Base-by-base conservation (phyloP, 2,888 invertebrate species). In the Caenorhabditis doughertyi region DNA sequence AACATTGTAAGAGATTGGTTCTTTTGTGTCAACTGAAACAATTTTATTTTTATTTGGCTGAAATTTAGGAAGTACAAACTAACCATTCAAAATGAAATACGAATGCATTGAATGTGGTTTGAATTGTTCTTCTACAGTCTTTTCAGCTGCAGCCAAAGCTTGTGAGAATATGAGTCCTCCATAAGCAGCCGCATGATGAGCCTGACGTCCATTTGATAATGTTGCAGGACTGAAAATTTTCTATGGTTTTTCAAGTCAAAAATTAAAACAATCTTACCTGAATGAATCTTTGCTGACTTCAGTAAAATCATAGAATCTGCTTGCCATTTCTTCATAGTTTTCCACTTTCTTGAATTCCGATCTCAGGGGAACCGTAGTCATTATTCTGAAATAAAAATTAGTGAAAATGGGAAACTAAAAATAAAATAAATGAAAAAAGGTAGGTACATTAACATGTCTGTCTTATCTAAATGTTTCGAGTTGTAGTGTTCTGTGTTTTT, bases 1-100 rank as follows among this genome's bases (percentile, higher is more conserved):
- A 39, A 93, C 92, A 49, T 91, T 89, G 84, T 93, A 93, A 51
- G 92, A 83, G 5, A 93, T 91, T 7, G 93, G 92, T 23, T 87
- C 87, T 35, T 90, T 73, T 2, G 89, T 86, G 73, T 88, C 85
- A 7, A 88, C 90, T 90, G 65, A 56, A 84, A 84, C n/a, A n/a
- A n/a, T n/a, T n/a, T n/a, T n/a, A n/a, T n/a, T n/a, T n/a, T n/a
- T n/a, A n/a, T n/a, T n/a, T n/a, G n/a, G n/a, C n/a, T 27, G 23
- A 27, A 27, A 53, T 23, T 67, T 1, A 25, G 27, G 18, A 42
- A 39, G 21, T 7, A 35, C 35, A 32, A 60, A 58, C 84, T 23
- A 13, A 89, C 90, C 90, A 64, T 85, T 90, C 27, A 89, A 72
- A 70, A 90, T 88, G 77, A 90, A 90, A 77, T 87, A 88, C 0